A percentile compares a stretch with the other conserved stretches of the same genome.
These are phyloP conservation scores for Centrocercus urophasianus DNA, from an alignment of 2,113 vertebrate species.

Conservation along the genomic window DNA sequence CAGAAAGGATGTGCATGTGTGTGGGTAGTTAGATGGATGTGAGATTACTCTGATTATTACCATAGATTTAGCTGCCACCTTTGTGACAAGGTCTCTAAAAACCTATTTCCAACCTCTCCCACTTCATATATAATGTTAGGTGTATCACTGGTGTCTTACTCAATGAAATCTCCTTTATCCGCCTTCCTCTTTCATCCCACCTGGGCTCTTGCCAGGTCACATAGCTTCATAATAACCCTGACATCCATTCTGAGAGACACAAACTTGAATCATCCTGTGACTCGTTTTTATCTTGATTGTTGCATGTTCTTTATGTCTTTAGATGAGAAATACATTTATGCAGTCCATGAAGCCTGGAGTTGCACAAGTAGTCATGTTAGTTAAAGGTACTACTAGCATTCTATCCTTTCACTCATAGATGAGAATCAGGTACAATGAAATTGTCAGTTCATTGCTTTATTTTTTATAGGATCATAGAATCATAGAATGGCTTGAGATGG, in stretches of 20 bases:
- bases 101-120: constrained; percentile 42
- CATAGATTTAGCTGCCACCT: constrained; percentile 33
- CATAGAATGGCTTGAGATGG: not conserved
- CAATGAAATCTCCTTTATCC: constrained; percentile 16
- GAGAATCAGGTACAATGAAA: not conserved
- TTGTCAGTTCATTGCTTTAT: not conserved
- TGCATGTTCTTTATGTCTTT: not conserved
- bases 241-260: constrained; percentile 40
- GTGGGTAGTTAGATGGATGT: constrained; percentile 27
- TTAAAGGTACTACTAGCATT: not conserved
- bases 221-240: constrained; percentile 11
- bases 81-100: constrained; percentile 14
- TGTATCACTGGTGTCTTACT: not conserved
- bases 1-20: constrained; percentile 42
- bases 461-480: not conserved
- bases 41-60: constrained; percentile 31
- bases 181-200: not conserved
- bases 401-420: not conserved
- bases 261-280: constrained; percentile 42
- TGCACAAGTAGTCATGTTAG: not conserved
- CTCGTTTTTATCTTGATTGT: not conserved
- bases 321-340: not conserved
- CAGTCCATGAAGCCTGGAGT: not conserved
- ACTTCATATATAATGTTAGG: not conserved
- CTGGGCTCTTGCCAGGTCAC: constrained; percentile 31